Percentiles rank a stretch among this genome's conserved stretches.
Conservation (phyloP, 2,888 invertebrate genomes). For the Lepeophtheirus nordmannii region DNA sequence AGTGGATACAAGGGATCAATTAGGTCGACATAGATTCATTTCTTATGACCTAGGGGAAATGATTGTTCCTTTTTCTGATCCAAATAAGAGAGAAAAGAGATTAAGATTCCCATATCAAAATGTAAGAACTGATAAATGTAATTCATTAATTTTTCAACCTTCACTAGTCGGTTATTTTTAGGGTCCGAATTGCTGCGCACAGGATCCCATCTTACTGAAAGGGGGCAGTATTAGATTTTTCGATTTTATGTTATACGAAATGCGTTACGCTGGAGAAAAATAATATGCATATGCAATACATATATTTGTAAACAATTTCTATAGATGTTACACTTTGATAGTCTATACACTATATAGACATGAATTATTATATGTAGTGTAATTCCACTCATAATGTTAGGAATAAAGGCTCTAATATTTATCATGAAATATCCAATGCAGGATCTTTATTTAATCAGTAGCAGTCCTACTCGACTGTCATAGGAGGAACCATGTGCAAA, state of each 20-base stretch:
- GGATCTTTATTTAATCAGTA: too few species aligned
- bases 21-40: not conserved
- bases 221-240: not conserved
- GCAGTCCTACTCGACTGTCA: too few species aligned
- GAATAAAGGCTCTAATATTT: too few species aligned
- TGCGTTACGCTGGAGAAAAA: not conserved
- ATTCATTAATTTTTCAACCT: not conserved
- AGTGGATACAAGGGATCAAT: not conserved
- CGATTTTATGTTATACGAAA: not conserved
- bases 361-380: too few species aligned
- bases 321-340: not conserved
- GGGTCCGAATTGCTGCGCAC: not conserved
- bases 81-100: not conserved
- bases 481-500: too few species aligned
- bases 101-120: not conserved
- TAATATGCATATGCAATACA: too few species aligned
- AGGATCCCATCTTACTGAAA: not conserved
- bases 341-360: too few species aligned
- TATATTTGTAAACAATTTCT: not conserved
- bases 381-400: too few species aligned
- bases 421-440: too few species aligned
- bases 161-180: not conserved
- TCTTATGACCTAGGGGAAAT: not conserved
- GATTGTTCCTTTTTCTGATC: not conserved
- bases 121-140: not conserved